Percentiles rank a stretch among this genome's conserved stretches.
Evolutionary conservation across 2,797 vertebrate genomes (phyloP).

Genomic region (Huso huso): DNA sequence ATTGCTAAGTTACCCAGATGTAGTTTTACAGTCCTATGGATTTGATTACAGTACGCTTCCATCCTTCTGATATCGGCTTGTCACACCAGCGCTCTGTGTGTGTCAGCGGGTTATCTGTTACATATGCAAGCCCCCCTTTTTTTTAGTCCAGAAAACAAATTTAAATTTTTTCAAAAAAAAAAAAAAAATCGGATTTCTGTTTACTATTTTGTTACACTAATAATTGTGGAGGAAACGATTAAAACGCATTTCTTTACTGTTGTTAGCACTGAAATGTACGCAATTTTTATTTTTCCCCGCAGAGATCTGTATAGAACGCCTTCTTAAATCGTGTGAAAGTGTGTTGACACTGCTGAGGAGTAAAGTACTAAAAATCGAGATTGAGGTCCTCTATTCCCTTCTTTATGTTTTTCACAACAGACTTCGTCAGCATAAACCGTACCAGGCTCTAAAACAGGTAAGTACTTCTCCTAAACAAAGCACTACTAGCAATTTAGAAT

Average conservation of each 20-base stretch:
- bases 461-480: slow-evolving; percentile 18
- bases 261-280: too few relatives aligned
- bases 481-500: too few relatives aligned
- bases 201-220: too few relatives aligned
- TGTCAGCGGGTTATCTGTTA: neutral
- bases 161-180: neutral
- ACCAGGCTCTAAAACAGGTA: slow-evolving; percentile 75
- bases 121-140: neutral
- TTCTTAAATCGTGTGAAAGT: slow-evolving; percentile 40
- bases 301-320: slow-evolving; percentile 46
- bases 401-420: slow-evolving; percentile 64
- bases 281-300: slow-evolving; percentile 11
- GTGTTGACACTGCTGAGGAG: slow-evolving; percentile 49
- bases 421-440: slow-evolving; percentile 64
- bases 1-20: too few relatives aligned
- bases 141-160: neutral
- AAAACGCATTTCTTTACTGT: too few relatives aligned
- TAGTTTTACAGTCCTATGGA: too few relatives aligned
- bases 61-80: too few relatives aligned
- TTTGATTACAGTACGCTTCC: too few relatives aligned
- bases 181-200: too few relatives aligned
- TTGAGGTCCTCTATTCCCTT: slow-evolving; percentile 62
- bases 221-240: too few relatives aligned
- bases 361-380: slow-evolving; percentile 61
- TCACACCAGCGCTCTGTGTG: too few relatives aligned